A percentile compares a stretch with the other conserved stretches of the same genome.
These are phyloP conservation scores for Lumbricus terrestris DNA, from an alignment of 2,888 invertebrate genomes.

Conservation along the genomic window DNA sequence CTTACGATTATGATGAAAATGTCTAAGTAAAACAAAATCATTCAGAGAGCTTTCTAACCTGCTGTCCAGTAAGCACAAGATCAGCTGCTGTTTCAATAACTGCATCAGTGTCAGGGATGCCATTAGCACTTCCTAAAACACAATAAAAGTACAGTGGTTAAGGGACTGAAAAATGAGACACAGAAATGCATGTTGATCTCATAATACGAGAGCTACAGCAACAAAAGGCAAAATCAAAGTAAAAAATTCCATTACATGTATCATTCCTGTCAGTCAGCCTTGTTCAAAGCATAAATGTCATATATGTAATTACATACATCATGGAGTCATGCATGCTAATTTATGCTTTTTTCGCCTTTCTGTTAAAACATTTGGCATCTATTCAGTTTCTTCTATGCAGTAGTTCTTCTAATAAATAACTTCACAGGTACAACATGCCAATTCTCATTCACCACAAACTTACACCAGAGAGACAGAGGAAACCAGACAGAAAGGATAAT, in stretches of 20 bases:
- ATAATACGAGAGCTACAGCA: background rate
- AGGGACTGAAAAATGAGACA: background rate
- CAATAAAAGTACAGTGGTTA: background rate
- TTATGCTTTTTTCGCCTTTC: too few species aligned
- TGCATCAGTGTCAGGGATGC: background rate
- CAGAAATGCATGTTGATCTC: conserved; percentile 9
- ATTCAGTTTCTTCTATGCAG: too few species aligned
- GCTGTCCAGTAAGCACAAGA: background rate
- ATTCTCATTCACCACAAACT: too few species aligned
- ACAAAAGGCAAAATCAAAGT: background rate
- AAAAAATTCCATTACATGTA: background rate
- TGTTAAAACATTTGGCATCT: too few species aligned
- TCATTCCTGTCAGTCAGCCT: background rate
- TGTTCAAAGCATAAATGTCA: background rate
- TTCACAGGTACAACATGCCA: too few species aligned
- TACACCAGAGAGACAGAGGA: too few species aligned
- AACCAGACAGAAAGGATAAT: too few species aligned
- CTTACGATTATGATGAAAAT: background rate
- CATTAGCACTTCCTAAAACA: background rate
- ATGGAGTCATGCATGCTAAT: too few species aligned
- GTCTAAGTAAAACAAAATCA: background rate
- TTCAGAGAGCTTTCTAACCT: background rate
- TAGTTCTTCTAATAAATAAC: too few species aligned
- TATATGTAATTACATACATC: too few species aligned
- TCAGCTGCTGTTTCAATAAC: background rate